These are phyloP conservation scores for Silurus meridionalis DNA, from an alignment of 2,113 vertebrate genomes.

Conservation along the genomic window DNA sequence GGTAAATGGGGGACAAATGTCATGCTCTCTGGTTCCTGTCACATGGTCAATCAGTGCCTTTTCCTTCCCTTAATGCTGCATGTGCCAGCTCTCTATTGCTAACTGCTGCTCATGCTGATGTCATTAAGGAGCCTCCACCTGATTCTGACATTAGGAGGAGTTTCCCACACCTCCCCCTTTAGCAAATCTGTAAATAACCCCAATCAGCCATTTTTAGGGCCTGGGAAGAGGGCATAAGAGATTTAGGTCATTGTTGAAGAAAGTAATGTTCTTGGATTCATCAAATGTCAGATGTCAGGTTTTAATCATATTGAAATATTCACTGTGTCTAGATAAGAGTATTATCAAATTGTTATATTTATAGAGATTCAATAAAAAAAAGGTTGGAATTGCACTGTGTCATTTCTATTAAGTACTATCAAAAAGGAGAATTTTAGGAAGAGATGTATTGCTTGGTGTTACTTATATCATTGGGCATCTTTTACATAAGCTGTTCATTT, in stretches of 20 bases:
- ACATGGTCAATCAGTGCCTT: conserved; percentile 64
- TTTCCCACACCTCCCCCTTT: conserved; percentile 56
- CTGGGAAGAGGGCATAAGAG: conserved; percentile 48
- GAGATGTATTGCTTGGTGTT: background rate
- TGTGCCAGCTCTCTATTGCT: conserved; percentile 26
- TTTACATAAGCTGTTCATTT: conserved; percentile 24
- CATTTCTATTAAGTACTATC: background rate
- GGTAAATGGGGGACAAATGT: conserved; percentile 62
- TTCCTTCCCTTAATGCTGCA: conserved; percentile 41
- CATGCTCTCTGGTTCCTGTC: conserved; percentile 57
- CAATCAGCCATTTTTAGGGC: conserved; percentile 49
- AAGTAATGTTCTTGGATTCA: conserved; percentile 26
- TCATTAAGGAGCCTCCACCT: conserved; percentile 50
- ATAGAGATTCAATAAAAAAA: background rate
- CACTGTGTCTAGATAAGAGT: background rate
- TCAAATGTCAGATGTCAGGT: background rate
- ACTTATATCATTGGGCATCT: background rate
- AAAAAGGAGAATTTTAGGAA: background rate
- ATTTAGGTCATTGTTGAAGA: conserved; percentile 35
- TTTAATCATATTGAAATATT: too few relatives aligned
- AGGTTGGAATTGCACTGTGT: background rate
- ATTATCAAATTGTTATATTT: background rate
- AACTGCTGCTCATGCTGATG: conserved; percentile 43
- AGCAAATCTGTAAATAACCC: conserved; percentile 44
- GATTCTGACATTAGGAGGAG: conserved; percentile 52